Percentiles rank a stretch among this genome's conserved stretches.
Conservation (phyloP, 2,888 invertebrate species). For the Ectropis crepuscularia region DNA sequence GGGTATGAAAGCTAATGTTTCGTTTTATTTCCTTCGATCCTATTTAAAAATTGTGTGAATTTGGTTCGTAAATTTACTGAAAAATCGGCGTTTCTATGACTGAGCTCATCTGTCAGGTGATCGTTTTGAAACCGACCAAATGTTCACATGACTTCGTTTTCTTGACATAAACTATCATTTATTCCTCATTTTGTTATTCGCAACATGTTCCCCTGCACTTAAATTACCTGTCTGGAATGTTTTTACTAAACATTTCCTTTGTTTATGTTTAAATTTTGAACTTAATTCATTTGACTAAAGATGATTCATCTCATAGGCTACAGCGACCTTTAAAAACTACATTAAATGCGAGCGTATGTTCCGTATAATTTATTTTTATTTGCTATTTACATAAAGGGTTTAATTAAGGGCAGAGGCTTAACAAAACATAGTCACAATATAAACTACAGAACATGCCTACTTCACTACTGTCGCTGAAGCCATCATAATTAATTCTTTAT, state of each 20-base stretch:
- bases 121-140: slow-evolving; percentile 42
- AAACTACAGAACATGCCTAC: too few relatives aligned
- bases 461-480: too few relatives aligned
- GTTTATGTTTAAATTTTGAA: not conserved
- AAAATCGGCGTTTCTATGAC: slow-evolving; percentile 34
- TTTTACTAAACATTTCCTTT: not conserved
- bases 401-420: too few relatives aligned
- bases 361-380: too few relatives aligned
- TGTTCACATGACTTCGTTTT: slow-evolving; percentile 60
- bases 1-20: slow-evolving; percentile 43
- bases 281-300: not conserved
- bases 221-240: slow-evolving; percentile 85
- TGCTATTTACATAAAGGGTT: too few relatives aligned
- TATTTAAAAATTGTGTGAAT: not conserved
- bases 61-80: slow-evolving; percentile 10
- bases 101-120: slow-evolving; percentile 49
- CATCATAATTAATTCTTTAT: too few relatives aligned
- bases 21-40: not conserved
- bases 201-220: not conserved
- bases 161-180: slow-evolving; percentile 40
- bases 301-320: not conserved
- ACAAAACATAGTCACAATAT: too few relatives aligned
- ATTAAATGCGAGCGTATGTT: too few relatives aligned
- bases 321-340: too few relatives aligned
- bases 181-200: not conserved